Percentiles rank a stretch among this genome's conserved stretches.
These are phyloP conservation scores for Sapayoa aenigma DNA, from an alignment of 2,113 vertebrate species.

Conservation along the genomic window DNA sequence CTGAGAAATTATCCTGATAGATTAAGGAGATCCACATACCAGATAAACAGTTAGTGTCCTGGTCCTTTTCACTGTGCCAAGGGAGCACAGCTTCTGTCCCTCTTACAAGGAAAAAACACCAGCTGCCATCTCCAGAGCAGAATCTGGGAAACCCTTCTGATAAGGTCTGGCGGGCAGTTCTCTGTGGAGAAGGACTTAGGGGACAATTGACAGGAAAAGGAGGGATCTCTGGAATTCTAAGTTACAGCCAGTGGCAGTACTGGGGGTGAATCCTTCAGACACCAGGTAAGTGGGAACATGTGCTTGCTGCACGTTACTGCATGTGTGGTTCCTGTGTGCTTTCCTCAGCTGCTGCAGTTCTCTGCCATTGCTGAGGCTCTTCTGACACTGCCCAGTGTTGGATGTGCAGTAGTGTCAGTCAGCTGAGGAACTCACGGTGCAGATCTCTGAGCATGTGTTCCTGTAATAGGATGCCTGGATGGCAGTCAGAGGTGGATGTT, in stretches of 20 bases:
- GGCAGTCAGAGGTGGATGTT: neutral
- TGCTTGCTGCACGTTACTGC: neutral
- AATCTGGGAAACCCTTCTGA: neutral
- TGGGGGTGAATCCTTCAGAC: neutral
- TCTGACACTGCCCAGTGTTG: neutral
- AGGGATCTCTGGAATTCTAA: neutral
- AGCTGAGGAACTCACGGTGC: neutral
- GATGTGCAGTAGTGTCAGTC: neutral
- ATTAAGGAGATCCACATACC: neutral
- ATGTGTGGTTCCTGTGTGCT: neutral
- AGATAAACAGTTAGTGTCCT: neutral
- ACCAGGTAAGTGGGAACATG: constrained; percentile 11
- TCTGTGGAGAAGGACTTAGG: neutral
- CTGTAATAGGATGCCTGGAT: neutral
- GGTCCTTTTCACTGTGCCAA: neutral
- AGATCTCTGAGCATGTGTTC: neutral
- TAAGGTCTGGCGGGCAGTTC: neutral
- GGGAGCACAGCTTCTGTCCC: neutral
- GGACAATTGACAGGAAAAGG: neutral
- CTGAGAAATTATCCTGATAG: neutral
- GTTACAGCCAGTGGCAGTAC: neutral
- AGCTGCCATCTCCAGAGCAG: neutral
- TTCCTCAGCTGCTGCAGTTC: neutral
- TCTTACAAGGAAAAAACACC: neutral
- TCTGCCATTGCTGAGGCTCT: neutral